Evolutionary conservation across 1,140 invertebrate genomes (phyloP).

Genomic region (Colletes latitarsis): DNA sequence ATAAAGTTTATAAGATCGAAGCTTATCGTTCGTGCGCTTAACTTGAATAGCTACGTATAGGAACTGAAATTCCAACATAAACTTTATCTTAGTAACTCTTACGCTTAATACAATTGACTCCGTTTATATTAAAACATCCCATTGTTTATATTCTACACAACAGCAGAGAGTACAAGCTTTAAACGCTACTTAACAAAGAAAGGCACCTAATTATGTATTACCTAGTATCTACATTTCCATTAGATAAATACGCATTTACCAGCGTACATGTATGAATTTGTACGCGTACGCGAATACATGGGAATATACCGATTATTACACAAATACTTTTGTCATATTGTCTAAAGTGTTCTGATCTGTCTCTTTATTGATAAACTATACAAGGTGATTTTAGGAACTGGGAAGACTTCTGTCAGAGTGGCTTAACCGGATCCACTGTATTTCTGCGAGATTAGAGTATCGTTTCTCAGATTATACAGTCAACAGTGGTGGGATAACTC

Average conservation of each 20-base stretch:
- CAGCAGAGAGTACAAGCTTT: slow-evolving; percentile 62
- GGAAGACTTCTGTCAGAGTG: too few species aligned
- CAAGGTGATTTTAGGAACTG: neutral
- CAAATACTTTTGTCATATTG: neutral
- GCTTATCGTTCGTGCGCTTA: slow-evolving; percentile 20
- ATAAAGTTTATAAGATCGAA: slow-evolving; percentile 31
- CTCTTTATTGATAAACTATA: too few species aligned
- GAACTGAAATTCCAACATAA: slow-evolving; percentile 57
- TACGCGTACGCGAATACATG: neutral
- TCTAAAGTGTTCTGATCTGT: neutral
- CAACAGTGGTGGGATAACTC: too few species aligned
- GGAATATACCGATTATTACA: neutral
- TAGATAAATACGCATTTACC: slow-evolving; percentile 33
- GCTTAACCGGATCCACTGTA: too few species aligned
- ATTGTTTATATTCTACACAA: slow-evolving; percentile 53
- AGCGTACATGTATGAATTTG: slow-evolving; percentile 27
- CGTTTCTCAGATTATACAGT: too few species aligned
- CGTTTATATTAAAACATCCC: slow-evolving; percentile 46
- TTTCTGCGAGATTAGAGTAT: too few species aligned
- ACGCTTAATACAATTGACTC: slow-evolving; percentile 60
- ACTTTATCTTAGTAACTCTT: slow-evolving; percentile 46
- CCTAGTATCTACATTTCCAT: slow-evolving; percentile 62
- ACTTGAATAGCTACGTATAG: slow-evolving; percentile 34
- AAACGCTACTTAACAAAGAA: slow-evolving; percentile 67
- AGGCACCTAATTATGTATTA: slow-evolving; percentile 73